Conservation (phyloP, 2,797 vertebrate genomes). For the Ispidina picta region DNA sequence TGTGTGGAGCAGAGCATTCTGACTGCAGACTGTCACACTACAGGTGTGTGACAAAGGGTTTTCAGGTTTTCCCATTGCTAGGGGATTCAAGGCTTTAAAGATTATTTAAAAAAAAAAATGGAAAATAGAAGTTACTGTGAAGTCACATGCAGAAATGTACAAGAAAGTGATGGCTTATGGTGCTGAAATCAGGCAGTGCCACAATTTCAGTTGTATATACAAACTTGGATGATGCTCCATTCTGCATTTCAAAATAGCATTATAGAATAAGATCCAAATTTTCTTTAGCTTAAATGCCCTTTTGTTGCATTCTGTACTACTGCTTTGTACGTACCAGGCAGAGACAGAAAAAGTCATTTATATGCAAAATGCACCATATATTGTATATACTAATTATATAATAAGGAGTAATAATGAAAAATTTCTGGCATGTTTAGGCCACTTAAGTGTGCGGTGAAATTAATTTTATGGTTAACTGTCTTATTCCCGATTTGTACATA, state of each 20-base stretch:
- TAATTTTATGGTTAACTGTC: constrained; percentile 56
- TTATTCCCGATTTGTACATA: constrained; percentile 29
- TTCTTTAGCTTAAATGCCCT: background rate
- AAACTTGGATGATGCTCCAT: background rate
- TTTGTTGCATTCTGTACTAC: background rate
- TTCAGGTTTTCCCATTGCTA: background rate
- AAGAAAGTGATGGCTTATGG: background rate
- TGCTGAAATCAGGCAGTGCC: background rate
- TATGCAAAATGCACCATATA: constrained; percentile 41
- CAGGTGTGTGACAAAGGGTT: background rate
- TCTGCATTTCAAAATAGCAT: background rate
- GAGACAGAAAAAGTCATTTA: constrained; percentile 28
- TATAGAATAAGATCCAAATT: background rate
- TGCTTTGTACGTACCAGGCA: background rate
- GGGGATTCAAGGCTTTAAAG: background rate
- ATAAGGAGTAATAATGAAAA: constrained; percentile 53
- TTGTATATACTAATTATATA: constrained; percentile 58
- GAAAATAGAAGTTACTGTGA: background rate
- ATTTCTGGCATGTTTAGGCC: constrained; percentile 42
- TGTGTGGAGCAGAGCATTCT: background rate
- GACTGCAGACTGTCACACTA: background rate
- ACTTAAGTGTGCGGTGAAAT: constrained; percentile 13
- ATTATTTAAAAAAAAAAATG: background rate
- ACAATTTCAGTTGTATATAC: background rate
- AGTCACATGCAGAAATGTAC: background rate